Conservation (phyloP, 2,888 invertebrate genomes). For the Phengaris alcon region DNA sequence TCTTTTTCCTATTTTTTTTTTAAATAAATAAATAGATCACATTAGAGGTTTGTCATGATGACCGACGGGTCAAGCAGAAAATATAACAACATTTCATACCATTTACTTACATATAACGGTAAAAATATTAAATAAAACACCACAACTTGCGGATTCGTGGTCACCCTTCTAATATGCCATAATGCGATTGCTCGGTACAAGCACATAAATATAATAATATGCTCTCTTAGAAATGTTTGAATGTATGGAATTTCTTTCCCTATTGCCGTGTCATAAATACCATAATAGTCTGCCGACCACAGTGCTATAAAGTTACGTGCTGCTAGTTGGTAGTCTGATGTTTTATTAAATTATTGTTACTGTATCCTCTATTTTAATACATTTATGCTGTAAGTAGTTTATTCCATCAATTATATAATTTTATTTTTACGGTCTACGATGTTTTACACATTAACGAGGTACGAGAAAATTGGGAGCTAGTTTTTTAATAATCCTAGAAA, state of each 20-base stretch:
- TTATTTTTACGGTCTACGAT: too few relatives aligned
- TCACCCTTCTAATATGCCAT: constrained; percentile 17
- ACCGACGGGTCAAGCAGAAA: too few relatives aligned
- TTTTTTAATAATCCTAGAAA: too few relatives aligned
- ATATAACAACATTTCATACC: too few relatives aligned
- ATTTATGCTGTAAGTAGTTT: not conserved
- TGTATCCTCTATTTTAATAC: not conserved
- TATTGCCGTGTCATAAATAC: not conserved
- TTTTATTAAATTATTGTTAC: constrained; percentile 27
- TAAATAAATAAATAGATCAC: too few relatives aligned
- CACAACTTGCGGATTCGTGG: not conserved
- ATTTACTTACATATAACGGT: too few relatives aligned
- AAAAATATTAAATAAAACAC: too few relatives aligned
- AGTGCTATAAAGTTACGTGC: constrained; percentile 10
- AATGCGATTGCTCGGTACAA: constrained; percentile 25
- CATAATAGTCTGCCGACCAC: not conserved
- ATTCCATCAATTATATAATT: not conserved
- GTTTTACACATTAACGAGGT: too few relatives aligned
- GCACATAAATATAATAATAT: constrained; percentile 24
- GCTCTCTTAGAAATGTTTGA: not conserved
- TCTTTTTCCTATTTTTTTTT: too few relatives aligned
- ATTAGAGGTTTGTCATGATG: too few relatives aligned
- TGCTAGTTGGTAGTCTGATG: constrained; percentile 14
- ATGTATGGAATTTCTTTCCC: not conserved
- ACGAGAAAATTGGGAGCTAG: too few relatives aligned